Conservation (phyloP, 2,888 invertebrate species). For the Hemistola chrysoprasaria region DNA sequence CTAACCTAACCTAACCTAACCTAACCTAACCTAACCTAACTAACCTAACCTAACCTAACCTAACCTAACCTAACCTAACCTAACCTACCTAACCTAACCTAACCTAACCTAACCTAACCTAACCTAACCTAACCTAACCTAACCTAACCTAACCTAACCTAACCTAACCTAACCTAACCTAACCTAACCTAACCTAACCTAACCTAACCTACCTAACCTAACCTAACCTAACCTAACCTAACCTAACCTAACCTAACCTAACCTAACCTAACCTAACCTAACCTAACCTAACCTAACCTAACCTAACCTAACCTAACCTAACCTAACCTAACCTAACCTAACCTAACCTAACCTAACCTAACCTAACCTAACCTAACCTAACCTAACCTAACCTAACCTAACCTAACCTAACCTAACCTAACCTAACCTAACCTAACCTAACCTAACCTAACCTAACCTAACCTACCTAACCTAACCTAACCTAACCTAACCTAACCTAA, state of each 20-base stretch:
- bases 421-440: slow-evolving; percentile 28
- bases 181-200: slow-evolving; percentile 35
- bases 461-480: slow-evolving; percentile 36
- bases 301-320: slow-evolving; percentile 33
- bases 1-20: slow-evolving; percentile 28
- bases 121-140: slow-evolving; percentile 30
- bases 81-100: slow-evolving; percentile 25
- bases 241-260: slow-evolving; percentile 37
- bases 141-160: slow-evolving; percentile 34
- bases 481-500: slow-evolving; percentile 24
- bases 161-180: slow-evolving; percentile 37
- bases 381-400: slow-evolving; percentile 32
- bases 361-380: slow-evolving; percentile 32
- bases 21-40: slow-evolving; percentile 27
- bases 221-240: slow-evolving; percentile 29
- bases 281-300: slow-evolving; percentile 37
- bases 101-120: slow-evolving; percentile 27
- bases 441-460: slow-evolving; percentile 30
- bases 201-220: slow-evolving; percentile 28
- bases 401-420: slow-evolving; percentile 30
- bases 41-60: slow-evolving; percentile 30
- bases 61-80: slow-evolving; percentile 31
- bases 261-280: slow-evolving; percentile 37
- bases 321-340: slow-evolving; percentile 30
- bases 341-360: slow-evolving; percentile 30